Conservation (phyloP, 2,888 invertebrate genomes). For the Zaprionus obscuricornis region DNA sequence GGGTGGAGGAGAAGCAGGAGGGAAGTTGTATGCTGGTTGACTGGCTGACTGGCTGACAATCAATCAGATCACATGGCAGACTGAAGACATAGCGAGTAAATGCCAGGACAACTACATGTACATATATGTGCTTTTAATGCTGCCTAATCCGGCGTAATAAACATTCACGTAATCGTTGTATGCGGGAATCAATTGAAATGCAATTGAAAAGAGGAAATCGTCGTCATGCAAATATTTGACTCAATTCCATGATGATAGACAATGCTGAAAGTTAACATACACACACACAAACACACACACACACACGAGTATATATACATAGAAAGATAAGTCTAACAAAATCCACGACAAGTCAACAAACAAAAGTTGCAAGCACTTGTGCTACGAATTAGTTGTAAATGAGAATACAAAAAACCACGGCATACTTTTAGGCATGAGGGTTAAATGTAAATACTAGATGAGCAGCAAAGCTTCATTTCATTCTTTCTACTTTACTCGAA, state of each 20-base stretch:
- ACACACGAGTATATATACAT: background rate
- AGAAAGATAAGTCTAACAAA: slow-evolving; percentile 12
- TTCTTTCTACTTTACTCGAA: no score
- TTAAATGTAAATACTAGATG: slow-evolving; percentile 49
- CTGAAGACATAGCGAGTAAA: slow-evolving; percentile 34
- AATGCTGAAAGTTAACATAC: slow-evolving; percentile 27
- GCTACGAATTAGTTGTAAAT: slow-evolving; percentile 53
- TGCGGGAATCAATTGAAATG: slow-evolving; percentile 70
- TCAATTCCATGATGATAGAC: slow-evolving; percentile 46
- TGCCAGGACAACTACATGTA: slow-evolving; percentile 35
- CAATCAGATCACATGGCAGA: slow-evolving; percentile 72
- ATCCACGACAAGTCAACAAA: slow-evolving; percentile 44
- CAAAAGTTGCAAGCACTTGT: slow-evolving; percentile 44
- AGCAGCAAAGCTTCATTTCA: background rate
- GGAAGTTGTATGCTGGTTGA: slow-evolving; percentile 39
- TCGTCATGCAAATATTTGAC: slow-evolving; percentile 73
- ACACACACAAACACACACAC: background rate
- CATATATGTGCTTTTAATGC: slow-evolving; percentile 66
- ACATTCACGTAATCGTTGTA: slow-evolving; percentile 63
- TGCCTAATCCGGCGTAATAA: slow-evolving; percentile 77
- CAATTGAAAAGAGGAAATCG: slow-evolving; percentile 69
- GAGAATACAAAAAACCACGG: slow-evolving; percentile 30
- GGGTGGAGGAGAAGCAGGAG: background rate
- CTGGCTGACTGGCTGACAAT: slow-evolving; percentile 53
- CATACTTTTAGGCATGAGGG: slow-evolving; percentile 63